Conservation (phyloP, 2,797 vertebrate species). For the Hafferia zeledoni region DNA sequence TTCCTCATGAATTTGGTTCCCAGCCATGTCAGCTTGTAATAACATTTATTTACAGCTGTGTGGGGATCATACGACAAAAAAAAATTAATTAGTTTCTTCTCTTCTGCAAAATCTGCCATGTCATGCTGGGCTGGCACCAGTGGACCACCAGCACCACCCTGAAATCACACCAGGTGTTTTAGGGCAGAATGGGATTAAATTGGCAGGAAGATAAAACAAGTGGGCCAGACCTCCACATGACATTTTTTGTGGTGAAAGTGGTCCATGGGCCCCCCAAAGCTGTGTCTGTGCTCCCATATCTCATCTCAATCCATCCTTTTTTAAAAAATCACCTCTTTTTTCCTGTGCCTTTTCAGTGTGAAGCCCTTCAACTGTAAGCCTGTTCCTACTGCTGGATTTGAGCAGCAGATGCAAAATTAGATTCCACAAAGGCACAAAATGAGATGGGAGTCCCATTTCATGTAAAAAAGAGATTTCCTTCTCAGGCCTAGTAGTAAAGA, state of each 20-base stretch:
- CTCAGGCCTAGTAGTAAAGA: not conserved
- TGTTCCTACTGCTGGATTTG: not conserved
- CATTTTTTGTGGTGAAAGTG: not conserved
- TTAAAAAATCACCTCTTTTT: not conserved
- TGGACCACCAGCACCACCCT: not conserved
- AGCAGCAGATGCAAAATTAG: not conserved
- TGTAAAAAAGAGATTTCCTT: not conserved
- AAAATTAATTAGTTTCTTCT: not conserved
- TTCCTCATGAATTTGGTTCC: not conserved
- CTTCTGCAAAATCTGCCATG: not conserved
- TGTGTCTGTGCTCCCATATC: not conserved
- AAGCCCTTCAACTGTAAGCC: not conserved
- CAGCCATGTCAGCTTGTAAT: not conserved
- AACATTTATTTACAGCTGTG: not conserved
- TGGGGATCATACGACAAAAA: not conserved
- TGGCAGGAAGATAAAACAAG: not conserved
- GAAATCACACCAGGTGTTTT: not conserved
- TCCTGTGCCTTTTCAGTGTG: not conserved
- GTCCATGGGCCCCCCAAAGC: not conserved
- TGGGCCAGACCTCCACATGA: not conserved
- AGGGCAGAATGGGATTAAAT: not conserved
- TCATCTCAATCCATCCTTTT: not conserved
- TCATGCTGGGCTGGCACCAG: not conserved
- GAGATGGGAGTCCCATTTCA: not conserved
- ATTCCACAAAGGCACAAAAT: not conserved